A percentile compares a stretch with the other conserved stretches of the same genome.
Conservation (phyloP, 37 sponge, comb jelly and placozoan species). For the Cladorhizidae sp. region DNA sequence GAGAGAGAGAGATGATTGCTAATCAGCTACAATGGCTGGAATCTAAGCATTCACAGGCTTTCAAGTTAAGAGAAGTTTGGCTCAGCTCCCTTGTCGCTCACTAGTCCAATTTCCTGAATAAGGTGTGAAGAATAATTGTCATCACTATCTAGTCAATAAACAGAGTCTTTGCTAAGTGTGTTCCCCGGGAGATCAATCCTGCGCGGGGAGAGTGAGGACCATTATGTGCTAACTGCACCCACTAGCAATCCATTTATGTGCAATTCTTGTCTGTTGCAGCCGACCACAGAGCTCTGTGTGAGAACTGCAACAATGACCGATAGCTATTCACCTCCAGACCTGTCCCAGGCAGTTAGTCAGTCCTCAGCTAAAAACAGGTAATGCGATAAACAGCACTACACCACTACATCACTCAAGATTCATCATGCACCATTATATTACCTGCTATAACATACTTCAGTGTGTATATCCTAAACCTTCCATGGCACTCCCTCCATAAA, state of each 20-base stretch:
- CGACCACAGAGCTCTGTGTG: background rate
- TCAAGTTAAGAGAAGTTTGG: background rate
- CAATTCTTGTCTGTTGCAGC: background rate
- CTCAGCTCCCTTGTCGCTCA: background rate
- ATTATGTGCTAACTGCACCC: background rate
- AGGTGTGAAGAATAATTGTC: background rate
- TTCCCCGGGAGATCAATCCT: slow-evolving; percentile 1
- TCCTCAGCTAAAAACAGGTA: no score
- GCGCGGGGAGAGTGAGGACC: background rate
- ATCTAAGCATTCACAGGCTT: background rate
- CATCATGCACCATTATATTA: no score
- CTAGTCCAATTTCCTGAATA: background rate
- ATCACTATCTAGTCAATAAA: background rate
- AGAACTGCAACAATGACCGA: background rate
- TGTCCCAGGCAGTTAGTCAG: no score
- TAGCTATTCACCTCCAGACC: no score
- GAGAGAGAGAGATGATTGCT: no score
- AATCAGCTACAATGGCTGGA: background rate
- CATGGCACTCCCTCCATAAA: no score
- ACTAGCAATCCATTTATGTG: slow-evolving; percentile 5
- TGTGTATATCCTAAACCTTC: no score
- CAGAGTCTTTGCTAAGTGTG: background rate
- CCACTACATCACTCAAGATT: no score
- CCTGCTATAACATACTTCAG: no score
- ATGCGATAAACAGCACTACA: no score